phyloP scores from a whole-genome alignment of 2,888 invertebrate genomes.

The Siphlonurus alternatus region DNA sequence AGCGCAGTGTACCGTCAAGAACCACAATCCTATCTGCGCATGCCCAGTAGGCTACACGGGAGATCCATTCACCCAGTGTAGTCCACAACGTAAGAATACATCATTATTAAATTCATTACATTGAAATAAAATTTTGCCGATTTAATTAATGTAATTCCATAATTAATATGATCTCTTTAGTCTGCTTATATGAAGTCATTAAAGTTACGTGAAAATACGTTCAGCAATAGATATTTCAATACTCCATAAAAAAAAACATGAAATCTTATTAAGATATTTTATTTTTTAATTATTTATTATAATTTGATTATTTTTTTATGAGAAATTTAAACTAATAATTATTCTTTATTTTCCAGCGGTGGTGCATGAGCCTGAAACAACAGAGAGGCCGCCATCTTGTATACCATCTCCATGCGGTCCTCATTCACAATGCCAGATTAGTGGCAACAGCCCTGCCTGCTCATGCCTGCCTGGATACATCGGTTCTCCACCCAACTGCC shows the following conservation, averaged over 20 bases:
- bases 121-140: no score
- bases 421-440: conserved; percentile 60
- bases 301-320: conserved; percentile 17
- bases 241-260: conserved; percentile 15
- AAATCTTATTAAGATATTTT: conserved; percentile 23
- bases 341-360: neutral
- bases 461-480: conserved; percentile 61
- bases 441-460: conserved; percentile 56
- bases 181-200: neutral
- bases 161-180: no score
- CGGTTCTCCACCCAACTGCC: conserved; percentile 61
- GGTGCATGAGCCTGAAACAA: conserved; percentile 21
- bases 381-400: conserved; percentile 56
- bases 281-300: conserved; percentile 14
- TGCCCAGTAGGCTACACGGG: conserved; percentile 73
- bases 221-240: conserved; percentile 14
- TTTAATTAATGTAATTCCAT: no score
- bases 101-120: no score
- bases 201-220: neutral
- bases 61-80: conserved; percentile 68
- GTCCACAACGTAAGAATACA: conserved; percentile 31
- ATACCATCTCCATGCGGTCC: conserved; percentile 71
- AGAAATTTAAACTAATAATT: conserved; percentile 4
- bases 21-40: conserved; percentile 76
- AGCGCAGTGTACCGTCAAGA: conserved; percentile 64